Conservation (phyloP, 1,140 invertebrate species). For the Paraescarpia echinospica region DNA sequence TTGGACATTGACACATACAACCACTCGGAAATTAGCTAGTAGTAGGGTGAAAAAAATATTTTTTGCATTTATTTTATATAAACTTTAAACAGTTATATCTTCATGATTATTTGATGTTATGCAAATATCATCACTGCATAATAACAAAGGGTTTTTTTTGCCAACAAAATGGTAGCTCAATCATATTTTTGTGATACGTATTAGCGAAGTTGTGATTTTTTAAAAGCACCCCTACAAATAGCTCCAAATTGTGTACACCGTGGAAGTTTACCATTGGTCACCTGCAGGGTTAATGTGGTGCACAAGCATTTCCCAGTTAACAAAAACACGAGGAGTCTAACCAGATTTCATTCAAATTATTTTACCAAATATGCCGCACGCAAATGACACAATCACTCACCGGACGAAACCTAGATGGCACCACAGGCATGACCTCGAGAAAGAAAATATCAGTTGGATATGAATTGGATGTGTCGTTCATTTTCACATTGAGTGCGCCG, state of each 20-base stretch:
- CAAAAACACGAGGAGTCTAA: not conserved
- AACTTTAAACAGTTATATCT: no score
- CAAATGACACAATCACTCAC: constrained; percentile 55
- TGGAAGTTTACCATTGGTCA: no score
- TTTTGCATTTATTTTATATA: no score
- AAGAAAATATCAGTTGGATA: constrained; percentile 89
- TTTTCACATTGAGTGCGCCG: constrained; percentile 65
- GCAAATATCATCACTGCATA: not conserved
- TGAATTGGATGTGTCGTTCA: constrained; percentile 51
- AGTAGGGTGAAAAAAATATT: no score
- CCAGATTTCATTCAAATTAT: not conserved
- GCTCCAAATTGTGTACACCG: no score
- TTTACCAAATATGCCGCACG: not conserved
- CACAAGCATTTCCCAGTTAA: not conserved
- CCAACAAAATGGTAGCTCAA: no score
- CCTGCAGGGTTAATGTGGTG: no score
- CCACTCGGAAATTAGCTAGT: no score
- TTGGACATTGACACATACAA: no score
- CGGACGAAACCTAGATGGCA: constrained; percentile 84
- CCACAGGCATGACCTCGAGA: constrained; percentile 78
- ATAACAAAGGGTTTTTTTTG: not conserved
- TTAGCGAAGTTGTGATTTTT: no score
- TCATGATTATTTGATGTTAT: not conserved
- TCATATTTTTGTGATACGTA: no score
- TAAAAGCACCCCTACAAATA: no score